A percentile compares a stretch with the other conserved stretches of the same genome.
These are phyloP conservation scores for Pipra filicauda DNA, from an alignment of 2,113 vertebrate species.

Conservation along the genomic window DNA sequence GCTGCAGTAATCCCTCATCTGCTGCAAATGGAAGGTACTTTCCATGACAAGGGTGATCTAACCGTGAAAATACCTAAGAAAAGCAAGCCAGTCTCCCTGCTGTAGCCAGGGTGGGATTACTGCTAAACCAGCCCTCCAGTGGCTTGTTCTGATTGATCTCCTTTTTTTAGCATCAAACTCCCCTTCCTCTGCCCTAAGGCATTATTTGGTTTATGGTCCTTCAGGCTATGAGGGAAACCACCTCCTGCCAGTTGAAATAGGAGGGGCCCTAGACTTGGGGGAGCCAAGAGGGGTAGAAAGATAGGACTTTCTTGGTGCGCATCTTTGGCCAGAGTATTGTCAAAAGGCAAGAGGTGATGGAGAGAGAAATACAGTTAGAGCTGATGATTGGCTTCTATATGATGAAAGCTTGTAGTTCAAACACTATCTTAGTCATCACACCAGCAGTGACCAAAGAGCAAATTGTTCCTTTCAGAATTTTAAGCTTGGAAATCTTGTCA, in stretches of 20 bases:
- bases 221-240: background rate
- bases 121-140: background rate
- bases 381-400: background rate
- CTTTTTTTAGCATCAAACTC: background rate
- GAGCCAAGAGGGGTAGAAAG: background rate
- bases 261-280: background rate
- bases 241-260: background rate
- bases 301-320: background rate
- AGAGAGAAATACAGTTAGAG: background rate
- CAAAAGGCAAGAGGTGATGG: background rate
- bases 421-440: background rate
- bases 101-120: background rate
- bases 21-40: background rate
- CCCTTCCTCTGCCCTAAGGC: background rate
- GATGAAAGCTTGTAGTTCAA: background rate
- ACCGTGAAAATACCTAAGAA: background rate
- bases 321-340: background rate
- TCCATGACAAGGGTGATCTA: background rate
- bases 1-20: background rate
- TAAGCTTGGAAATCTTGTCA: background rate
- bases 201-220: background rate
- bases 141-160: background rate
- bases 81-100: background rate
- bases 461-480: background rate
- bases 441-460: background rate